Percentiles rank a stretch among this genome's conserved stretches.
Conservation (phyloP, 2,113 vertebrate species). For the Sarotherodon lohbergeri region DNA sequence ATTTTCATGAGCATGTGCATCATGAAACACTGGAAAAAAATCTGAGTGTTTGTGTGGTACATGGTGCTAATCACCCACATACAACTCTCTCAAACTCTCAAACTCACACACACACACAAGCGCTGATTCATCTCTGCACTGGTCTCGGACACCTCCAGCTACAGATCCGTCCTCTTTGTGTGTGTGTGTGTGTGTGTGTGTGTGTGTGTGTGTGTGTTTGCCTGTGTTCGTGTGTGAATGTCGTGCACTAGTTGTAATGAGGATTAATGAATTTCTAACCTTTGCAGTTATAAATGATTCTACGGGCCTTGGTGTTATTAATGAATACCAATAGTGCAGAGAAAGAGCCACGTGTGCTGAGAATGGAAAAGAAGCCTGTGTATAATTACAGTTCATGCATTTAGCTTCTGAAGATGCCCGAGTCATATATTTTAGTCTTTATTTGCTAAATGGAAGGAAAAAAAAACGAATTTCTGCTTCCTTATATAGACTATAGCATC, state of each 20-base stretch:
- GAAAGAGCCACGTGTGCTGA: slow-evolving; percentile 22
- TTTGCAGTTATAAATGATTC: slow-evolving; percentile 55
- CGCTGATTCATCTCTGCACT: background rate
- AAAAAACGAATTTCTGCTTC: background rate
- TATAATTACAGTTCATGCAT: slow-evolving; percentile 28
- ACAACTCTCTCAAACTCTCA: background rate
- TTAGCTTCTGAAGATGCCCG: slow-evolving; percentile 11
- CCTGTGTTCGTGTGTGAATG: background rate
- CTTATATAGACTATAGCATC: background rate
- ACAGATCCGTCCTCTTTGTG: background rate
- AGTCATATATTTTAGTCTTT: slow-evolving; percentile 22
- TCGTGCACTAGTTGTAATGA: slow-evolving; percentile 33
- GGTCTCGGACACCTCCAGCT: background rate
- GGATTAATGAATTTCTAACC: slow-evolving; percentile 64
- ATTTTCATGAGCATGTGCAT: background rate
- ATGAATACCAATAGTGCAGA: slow-evolving; percentile 58
- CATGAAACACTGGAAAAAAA: background rate
- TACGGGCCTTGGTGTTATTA: slow-evolving; percentile 30
- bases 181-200: background rate
- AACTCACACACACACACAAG: background rate
- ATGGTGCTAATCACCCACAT: background rate
- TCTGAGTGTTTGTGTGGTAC: background rate
- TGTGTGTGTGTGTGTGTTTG: background rate
- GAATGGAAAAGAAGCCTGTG: slow-evolving; percentile 35
- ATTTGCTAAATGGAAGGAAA: slow-evolving; percentile 15